A percentile compares a stretch with the other conserved stretches of the same genome.
Conservation (phyloP, 2,797 vertebrate species). For the Netta rufina region DNA sequence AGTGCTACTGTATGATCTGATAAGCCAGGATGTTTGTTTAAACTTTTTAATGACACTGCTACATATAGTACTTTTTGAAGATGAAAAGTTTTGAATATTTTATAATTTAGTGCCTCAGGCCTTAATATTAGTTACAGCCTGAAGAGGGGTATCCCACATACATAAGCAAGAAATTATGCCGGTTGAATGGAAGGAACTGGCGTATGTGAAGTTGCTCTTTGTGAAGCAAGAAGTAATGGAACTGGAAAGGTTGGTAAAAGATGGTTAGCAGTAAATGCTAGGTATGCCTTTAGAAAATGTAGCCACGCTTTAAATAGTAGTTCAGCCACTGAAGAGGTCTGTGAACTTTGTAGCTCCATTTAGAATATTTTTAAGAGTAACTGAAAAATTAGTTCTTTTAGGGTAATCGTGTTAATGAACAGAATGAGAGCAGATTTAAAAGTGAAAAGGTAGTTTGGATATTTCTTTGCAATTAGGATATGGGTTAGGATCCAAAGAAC, state of each 20-base stretch:
- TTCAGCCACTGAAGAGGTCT: background rate
- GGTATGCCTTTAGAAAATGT: background rate
- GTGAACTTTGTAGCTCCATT: background rate
- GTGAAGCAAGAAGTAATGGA: background rate
- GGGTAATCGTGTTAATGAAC: background rate
- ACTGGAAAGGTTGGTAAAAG: background rate
- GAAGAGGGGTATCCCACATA: background rate
- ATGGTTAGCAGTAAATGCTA: background rate
- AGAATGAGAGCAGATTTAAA: background rate
- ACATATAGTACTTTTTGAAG: background rate
- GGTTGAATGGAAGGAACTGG: background rate
- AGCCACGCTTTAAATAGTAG: background rate
- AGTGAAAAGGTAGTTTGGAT: background rate
- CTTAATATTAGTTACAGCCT: background rate
- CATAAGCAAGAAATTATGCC: background rate
- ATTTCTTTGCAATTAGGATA: background rate
- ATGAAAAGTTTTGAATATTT: background rate
- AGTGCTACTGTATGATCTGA: background rate
- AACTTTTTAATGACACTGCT: background rate
- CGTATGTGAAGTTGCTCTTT: background rate
- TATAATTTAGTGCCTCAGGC: background rate
- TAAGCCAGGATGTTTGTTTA: background rate
- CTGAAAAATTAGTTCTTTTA: background rate
- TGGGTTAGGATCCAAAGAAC: background rate
- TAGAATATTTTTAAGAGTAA: background rate